Percentiles rank a stretch among this genome's conserved stretches.
These are phyloP conservation scores for Notamacropus eugenii DNA, from an alignment of 2,797 vertebrate species.

Conservation along the genomic window DNA sequence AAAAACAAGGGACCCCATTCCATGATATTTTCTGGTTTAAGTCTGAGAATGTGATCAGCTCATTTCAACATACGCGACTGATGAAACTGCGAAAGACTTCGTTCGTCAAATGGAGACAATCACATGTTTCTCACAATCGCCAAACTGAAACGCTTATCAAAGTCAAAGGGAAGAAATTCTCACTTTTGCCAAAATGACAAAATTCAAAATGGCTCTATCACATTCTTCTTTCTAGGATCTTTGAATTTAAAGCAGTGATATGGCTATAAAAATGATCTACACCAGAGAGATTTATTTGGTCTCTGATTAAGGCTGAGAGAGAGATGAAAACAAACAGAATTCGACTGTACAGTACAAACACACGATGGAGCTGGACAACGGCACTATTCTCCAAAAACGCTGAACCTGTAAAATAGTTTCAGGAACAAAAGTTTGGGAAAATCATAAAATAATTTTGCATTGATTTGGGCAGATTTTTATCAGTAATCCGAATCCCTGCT, in stretches of 20 bases:
- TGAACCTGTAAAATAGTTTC: neutral
- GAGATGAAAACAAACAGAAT: neutral
- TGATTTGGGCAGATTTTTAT: neutral
- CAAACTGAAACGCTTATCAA: conserved; percentile 42
- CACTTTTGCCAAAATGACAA: neutral
- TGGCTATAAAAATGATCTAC: conserved; percentile 7
- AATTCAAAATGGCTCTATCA: conserved; percentile 40
- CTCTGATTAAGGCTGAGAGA: neutral
- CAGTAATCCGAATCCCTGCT: neutral
- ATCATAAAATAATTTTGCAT: neutral
- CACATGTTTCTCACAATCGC: conserved; percentile 26
- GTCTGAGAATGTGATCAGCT: conserved; percentile 34
- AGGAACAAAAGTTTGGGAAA: neutral
- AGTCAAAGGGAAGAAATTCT: neutral
- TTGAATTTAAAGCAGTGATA: conserved; percentile 13
- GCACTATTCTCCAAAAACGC: neutral
- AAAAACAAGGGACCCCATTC: neutral
- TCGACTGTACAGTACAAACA: neutral
- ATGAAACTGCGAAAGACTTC: neutral
- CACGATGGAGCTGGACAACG: neutral
- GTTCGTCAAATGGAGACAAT: conserved; percentile 6
- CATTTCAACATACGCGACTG: conserved; percentile 22
- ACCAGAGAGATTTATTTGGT: conserved; percentile 21
- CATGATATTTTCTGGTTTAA: neutral
- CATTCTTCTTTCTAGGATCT: conserved; percentile 27